These are phyloP conservation scores for Leptobrachium ailaonicum DNA, from an alignment of 2,113 vertebrate species.

Conservation along the genomic window DNA sequence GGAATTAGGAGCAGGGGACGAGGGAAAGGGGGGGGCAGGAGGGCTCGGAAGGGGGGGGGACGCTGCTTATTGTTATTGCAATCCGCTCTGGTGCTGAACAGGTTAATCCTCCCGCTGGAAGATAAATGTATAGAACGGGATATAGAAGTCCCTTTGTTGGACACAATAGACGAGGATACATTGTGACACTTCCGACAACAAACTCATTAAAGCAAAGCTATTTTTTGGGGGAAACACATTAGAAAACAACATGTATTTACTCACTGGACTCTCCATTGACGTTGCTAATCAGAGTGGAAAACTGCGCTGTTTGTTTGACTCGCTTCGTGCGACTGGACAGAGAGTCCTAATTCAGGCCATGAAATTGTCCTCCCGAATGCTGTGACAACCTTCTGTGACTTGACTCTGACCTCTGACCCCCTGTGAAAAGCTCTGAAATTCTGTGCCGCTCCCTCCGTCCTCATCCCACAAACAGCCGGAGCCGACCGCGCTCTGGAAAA, in stretches of 20 bases:
- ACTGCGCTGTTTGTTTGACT: conserved; percentile 35
- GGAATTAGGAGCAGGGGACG: too few species aligned
- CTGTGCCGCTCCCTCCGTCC: conserved; percentile 26
- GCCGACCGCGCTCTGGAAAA: background rate
- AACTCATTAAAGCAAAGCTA: conserved; percentile 34
- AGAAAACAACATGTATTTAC: conserved; percentile 40
- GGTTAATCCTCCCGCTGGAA: background rate
- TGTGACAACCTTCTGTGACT: conserved; percentile 46
- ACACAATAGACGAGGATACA: conserved; percentile 1
- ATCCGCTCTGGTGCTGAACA: background rate
- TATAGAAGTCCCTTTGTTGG: conserved; percentile 10
- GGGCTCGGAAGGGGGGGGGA: too few species aligned
- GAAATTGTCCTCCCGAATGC: conserved; percentile 41
- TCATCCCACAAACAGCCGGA: conserved; percentile 17
- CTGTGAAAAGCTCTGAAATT: conserved; percentile 24
- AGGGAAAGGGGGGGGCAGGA: too few species aligned
- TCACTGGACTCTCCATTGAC: conserved; percentile 22
- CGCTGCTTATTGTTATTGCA: too few species aligned
- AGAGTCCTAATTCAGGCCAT: conserved; percentile 41
- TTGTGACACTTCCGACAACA: conserved; percentile 39
- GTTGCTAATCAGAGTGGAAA: conserved; percentile 48
- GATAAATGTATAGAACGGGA: background rate
- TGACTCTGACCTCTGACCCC: conserved; percentile 42
- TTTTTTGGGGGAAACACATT: conserved; percentile 36
- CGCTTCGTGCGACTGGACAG: conserved; percentile 37